These are phyloP conservation scores for Psettodes erumei DNA, from an alignment of 2,113 vertebrate species.

Conservation along the genomic window DNA sequence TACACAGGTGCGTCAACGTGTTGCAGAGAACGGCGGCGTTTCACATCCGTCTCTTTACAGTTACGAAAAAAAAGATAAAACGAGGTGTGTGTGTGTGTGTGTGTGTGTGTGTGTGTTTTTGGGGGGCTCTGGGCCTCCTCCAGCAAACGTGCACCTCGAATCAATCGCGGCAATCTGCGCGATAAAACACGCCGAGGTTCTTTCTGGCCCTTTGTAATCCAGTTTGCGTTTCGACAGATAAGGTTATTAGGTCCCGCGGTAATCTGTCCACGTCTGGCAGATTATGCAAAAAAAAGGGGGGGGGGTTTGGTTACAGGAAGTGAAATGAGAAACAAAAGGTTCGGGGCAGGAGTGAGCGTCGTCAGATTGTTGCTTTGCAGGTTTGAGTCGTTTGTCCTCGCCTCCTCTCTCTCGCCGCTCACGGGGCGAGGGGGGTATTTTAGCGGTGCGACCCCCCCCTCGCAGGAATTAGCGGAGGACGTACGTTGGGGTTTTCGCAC, in stretches of 20 bases:
- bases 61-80: neutral
- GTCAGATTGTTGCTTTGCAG: constrained; percentile 28
- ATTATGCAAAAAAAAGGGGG: constrained; percentile 27
- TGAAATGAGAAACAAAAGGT: constrained; percentile 28
- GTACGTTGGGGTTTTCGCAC: constrained; percentile 13
- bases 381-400: too few relatives aligned
- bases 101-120: constrained; percentile 2
- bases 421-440: too few relatives aligned
- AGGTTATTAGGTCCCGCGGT: constrained; percentile 53
- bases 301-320: constrained; percentile 8
- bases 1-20: constrained; percentile 45
- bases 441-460: constrained; percentile 31
- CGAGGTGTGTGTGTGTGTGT: constrained; percentile 2
- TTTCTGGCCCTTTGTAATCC: constrained; percentile 69
- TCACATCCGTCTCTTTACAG: constrained; percentile 15
- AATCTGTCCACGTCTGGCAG: constrained; percentile 57
- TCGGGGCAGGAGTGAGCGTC: constrained; percentile 1
- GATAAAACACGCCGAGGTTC: constrained; percentile 59
- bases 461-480: constrained; percentile 50
- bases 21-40: constrained; percentile 17
- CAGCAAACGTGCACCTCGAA: constrained; percentile 65
- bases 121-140: constrained; percentile 66
- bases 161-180: constrained; percentile 54
- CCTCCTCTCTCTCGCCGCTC: too few relatives aligned
- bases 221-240: constrained; percentile 67